phyloP scores from a whole-genome alignment of 2,113 vertebrate genomes.

The Tympanuchus pallidicinctus region DNA sequence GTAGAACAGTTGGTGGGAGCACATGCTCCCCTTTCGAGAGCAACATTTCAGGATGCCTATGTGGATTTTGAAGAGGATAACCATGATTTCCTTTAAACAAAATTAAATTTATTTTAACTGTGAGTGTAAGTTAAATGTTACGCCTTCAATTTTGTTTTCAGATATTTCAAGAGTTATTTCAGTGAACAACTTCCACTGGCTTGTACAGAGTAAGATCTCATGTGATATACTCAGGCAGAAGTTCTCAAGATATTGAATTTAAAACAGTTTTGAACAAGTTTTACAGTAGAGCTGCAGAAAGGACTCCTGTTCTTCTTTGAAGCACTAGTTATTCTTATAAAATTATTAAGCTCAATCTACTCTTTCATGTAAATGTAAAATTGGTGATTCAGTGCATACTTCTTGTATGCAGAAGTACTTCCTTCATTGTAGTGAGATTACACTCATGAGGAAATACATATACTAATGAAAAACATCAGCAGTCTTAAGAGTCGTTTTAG shows the following conservation, averaged over 20 bases:
- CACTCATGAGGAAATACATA: background rate
- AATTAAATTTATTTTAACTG: background rate
- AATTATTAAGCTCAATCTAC: background rate
- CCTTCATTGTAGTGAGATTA: background rate
- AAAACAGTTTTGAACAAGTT: slow-evolving; percentile 12
- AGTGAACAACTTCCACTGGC: background rate
- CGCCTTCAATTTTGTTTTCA: background rate
- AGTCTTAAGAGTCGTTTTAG: background rate
- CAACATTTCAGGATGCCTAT: background rate
- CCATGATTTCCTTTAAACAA: background rate
- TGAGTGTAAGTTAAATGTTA: background rate
- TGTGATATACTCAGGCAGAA: background rate
- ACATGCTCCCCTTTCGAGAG: background rate
- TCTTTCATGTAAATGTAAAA: slow-evolving; percentile 3
- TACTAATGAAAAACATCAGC: background rate
- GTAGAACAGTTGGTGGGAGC: fast-evolving
- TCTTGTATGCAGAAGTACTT: background rate
- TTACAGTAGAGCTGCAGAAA: background rate
- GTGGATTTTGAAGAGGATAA: background rate
- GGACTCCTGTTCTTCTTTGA: background rate
- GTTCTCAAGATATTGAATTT: background rate
- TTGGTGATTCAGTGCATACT: background rate
- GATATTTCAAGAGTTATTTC: background rate
- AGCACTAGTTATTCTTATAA: background rate
- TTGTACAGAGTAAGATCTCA: background rate